Evolutionary conservation across 2,113 vertebrate genomes (phyloP), one percentile per base, ranked within the genome.

Genomic region (Dasyprocta punctata): DNA sequence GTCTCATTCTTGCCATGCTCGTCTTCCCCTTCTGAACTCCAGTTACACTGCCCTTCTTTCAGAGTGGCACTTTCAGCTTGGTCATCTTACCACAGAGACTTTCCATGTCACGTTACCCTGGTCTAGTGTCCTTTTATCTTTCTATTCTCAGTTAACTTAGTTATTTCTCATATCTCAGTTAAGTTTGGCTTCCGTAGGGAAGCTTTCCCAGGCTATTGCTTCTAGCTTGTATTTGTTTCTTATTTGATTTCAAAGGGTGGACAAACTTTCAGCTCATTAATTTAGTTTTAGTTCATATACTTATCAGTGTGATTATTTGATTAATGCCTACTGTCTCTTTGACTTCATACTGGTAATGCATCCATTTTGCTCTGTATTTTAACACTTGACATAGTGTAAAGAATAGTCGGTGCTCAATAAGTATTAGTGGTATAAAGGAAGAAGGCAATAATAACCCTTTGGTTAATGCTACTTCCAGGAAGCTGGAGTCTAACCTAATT

Each of bases 221-320:
- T 83, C 33, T 86, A 86, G 17, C 1, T 67, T 92, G 58, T 82
- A 83, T 83, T 89, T 95, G 44, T 88, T 92, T 89, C 30, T 92
- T 85, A 89, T 41, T 92, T 52, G 22, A 96, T 91, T 96, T 93
- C 67, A 89, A 94, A 81, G 41, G 56, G 1, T 44, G 0, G 44
- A 19, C 6, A 38, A 80, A 44, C 2, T 58, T 90, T 90, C 38
- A 52, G 78, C 4, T 94, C 80, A 89, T 17, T 14, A 84, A 41
- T 94, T 92, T 89, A 86, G 17, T 89, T 86, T 96, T 60, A 73
- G 36, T 81, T 90, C 83, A 56, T n/a, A 10, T 22, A 94, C 30
- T 75, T 77, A 89, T 86, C 91, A 41, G 13, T 47, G 8, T 67
- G 30, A 75, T 84, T 63, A 91, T 73, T 91, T 91, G 10, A 49